Evolutionary conservation across 2,888 invertebrate species (phyloP), one percentile per base, ranked within the genome.

Genomic region (Metopia argyrocephala): DNA sequence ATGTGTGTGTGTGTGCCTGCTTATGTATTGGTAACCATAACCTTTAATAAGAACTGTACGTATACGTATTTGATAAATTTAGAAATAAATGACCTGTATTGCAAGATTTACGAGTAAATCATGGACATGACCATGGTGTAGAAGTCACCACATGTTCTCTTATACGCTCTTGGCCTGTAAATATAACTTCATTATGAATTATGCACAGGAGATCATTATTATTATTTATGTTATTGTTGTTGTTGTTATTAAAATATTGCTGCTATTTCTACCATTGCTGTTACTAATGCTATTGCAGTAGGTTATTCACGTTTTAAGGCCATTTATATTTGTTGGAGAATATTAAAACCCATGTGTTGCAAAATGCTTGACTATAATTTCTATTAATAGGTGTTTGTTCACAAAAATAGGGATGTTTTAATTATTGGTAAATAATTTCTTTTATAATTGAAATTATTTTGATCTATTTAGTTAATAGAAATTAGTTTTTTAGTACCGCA

Each of bases 271-370:
- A 31, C 38, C 46, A 46, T 31, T 23, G 56, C 56, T 56, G 45
- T 48, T 31, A 45, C 20, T 54, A 54, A 76, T 48, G 38, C 69
- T 46, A 48, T 59, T 69, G 57, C 57, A 61, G 50, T 45, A 23
- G n/a, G 50, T 28, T 31, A 28, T 27, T 57, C 80, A 80, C 69
- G 73, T 76, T 52, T 25, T 50, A 27, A 57, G 48, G 27, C 9
- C 28, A 27, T 75, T 38, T 38, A n/a, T n/a, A 38, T 38, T 38
- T 38, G 38, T 12, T 50, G n/a, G 50, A 61, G 57, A 76, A 50
- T 64, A 57, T 65, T 76, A 68, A 76, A 80, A 69, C 73, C 57
- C 80, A 80, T 80, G 73, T 80, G 69, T 74, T 76, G 21, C 78
- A 68, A 57, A 74, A 25, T 61, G 27, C 52, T 48, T 38, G 45